Evolutionary conservation across 2,113 vertebrate genomes (phyloP).

Genomic region (Anarrhichthys ocellatus): DNA sequence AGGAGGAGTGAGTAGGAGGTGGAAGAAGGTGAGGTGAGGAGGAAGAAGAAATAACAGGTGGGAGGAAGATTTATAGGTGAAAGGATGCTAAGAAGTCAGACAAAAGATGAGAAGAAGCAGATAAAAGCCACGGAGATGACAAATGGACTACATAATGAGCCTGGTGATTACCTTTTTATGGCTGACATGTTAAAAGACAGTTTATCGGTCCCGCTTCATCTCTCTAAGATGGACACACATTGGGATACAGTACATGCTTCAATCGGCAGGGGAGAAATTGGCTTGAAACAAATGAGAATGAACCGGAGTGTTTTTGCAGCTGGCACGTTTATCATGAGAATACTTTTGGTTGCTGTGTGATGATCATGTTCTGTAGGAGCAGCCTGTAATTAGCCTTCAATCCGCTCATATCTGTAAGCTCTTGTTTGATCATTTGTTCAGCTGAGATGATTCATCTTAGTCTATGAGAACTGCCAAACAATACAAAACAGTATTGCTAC

Average conservation of each 20-base stretch:
- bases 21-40: constrained; percentile 61
- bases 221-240: constrained; percentile 32
- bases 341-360: constrained; percentile 4
- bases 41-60: constrained; percentile 64
- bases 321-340: constrained; percentile 7
- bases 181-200: constrained; percentile 29
- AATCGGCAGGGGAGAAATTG: background rate
- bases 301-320: constrained; percentile 3
- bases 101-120: constrained; percentile 44
- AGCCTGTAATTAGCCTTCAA: constrained; percentile 42
- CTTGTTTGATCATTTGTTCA: constrained; percentile 24
- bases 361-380: constrained; percentile 31
- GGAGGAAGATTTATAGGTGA: constrained; percentile 62
- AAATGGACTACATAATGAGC: constrained; percentile 57
- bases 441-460: constrained; percentile 27
- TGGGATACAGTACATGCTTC: constrained; percentile 5
- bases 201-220: constrained; percentile 32
- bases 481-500: constrained; percentile 10
- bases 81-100: constrained; percentile 47
- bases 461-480: constrained; percentile 16
- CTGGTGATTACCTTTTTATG: constrained; percentile 31
- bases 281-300: constrained; percentile 8
- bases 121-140: constrained; percentile 47
- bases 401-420: constrained; percentile 17
- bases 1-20: constrained; percentile 46